phyloP scores from a whole-genome alignment of 2,113 vertebrate species.

The Scomber scombrus region DNA sequence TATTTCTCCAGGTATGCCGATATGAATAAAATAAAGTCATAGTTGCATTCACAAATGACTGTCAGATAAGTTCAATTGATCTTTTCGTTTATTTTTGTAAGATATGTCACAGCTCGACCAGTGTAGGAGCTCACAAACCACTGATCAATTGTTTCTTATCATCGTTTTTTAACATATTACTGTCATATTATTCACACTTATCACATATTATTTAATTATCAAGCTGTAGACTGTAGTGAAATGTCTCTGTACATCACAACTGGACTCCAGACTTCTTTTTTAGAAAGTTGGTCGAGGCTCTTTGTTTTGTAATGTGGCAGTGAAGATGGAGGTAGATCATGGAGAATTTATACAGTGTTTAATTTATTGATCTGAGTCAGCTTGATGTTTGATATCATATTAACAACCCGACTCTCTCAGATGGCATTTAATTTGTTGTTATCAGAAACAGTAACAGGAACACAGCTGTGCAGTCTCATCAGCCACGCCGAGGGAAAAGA shows the following conservation, averaged over 20 bases:
- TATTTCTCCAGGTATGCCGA: too few relatives aligned
- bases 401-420: slow-evolving; percentile 55
- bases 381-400: slow-evolving; percentile 61
- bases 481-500: slow-evolving; percentile 36
- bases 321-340: slow-evolving; percentile 26
- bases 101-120: too few relatives aligned
- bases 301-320: background rate
- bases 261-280: background rate
- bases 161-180: background rate
- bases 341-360: slow-evolving; percentile 69
- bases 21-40: too few relatives aligned
- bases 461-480: slow-evolving; percentile 76
- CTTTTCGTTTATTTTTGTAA: too few relatives aligned
- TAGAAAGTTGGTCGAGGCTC: background rate
- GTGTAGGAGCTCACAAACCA: too few relatives aligned
- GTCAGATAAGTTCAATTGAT: too few relatives aligned
- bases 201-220: background rate
- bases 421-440: slow-evolving; percentile 65
- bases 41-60: too few relatives aligned
- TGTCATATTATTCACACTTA: too few relatives aligned
- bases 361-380: slow-evolving; percentile 71
- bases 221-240: background rate
- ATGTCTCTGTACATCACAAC: background rate
- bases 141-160: too few relatives aligned
- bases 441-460: slow-evolving; percentile 69